Evolutionary conservation across 2,888 invertebrate species (phyloP).

Genomic region (Meiosimyza platycephala): DNA sequence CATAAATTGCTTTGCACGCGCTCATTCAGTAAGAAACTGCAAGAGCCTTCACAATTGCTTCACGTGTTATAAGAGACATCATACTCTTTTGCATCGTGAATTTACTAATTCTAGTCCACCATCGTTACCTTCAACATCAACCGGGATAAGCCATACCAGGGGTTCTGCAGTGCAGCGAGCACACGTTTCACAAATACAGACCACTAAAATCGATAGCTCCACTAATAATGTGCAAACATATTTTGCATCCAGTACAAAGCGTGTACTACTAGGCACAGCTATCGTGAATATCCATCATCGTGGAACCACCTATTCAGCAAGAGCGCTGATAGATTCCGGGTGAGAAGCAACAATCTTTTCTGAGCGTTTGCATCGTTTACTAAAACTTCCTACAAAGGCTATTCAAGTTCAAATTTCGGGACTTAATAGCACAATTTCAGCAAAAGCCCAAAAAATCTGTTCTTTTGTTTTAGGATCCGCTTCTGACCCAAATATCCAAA

Average conservation of each 20-base stretch:
- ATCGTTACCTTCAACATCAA: background rate
- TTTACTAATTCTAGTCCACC: background rate
- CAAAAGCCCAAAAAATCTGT: conserved; percentile 6
- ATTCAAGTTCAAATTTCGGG: conserved; percentile 27
- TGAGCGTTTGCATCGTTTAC: conserved; percentile 11
- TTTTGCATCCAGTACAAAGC: conserved; percentile 1
- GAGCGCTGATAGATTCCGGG: conserved; percentile 38
- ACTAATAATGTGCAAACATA: conserved; percentile 2
- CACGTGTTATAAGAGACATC: conserved; percentile 23
- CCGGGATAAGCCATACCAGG: background rate
- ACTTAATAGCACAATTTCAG: conserved; percentile 24
- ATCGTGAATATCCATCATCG: conserved; percentile 12
- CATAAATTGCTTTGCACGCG: conserved; percentile 21
- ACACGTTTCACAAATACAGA: conserved; percentile 10
- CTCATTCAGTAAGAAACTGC: conserved; percentile 14
- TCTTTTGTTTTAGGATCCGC: conserved; percentile 11
- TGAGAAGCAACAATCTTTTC: conserved; percentile 41
- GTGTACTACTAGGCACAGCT: conserved; percentile 33
- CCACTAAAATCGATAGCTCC: background rate
- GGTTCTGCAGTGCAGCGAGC: background rate
- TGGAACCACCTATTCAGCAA: conserved; percentile 11
- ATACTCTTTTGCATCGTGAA: conserved; percentile 29
- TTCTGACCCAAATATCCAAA: conserved; percentile 4
- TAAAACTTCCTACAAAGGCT: conserved; percentile 20
- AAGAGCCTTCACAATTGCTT: conserved; percentile 20